A percentile compares a stretch with the other conserved stretches of the same genome.
Evolutionary conservation across 2,888 invertebrate genomes (phyloP).

Genomic region (Lasioglossum vierecki): DNA sequence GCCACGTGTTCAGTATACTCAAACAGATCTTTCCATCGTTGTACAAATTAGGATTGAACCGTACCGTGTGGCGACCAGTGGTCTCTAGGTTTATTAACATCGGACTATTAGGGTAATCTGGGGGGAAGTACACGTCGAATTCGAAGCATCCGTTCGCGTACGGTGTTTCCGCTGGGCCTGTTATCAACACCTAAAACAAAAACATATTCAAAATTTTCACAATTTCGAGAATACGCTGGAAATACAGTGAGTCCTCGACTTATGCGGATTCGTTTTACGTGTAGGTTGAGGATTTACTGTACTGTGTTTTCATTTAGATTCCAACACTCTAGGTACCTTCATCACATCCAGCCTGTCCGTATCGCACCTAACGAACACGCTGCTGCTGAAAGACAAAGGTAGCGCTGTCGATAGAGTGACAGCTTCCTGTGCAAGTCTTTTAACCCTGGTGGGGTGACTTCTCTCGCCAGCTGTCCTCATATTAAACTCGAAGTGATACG

Average conservation of each 20-base stretch:
- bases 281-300: not conserved
- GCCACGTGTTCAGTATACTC: constrained; percentile 98
- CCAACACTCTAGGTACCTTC: constrained; percentile 87
- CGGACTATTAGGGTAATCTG: constrained; percentile 92
- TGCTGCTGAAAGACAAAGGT: constrained; percentile 96
- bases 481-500: constrained; percentile 95
- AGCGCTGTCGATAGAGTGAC: constrained; percentile 96
- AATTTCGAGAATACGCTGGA: too few relatives aligned
- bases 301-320: not conserved
- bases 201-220: not conserved
- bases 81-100: constrained; percentile 96
- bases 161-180: constrained; percentile 95
- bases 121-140: constrained; percentile 95
- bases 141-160: constrained; percentile 97
- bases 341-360: constrained; percentile 97
- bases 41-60: constrained; percentile 97
- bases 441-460: constrained; percentile 93
- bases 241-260: too few relatives aligned
- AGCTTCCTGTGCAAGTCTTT: constrained; percentile 97
- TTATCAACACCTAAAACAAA: constrained; percentile 91
- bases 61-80: constrained; percentile 93
- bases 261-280: too few relatives aligned
- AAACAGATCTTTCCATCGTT: constrained; percentile 98
- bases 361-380: constrained; percentile 97
- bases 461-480: constrained; percentile 94